Evolutionary conservation across 1,140 invertebrate genomes (phyloP).

Genomic region (Medauroidea extradentata): DNA sequence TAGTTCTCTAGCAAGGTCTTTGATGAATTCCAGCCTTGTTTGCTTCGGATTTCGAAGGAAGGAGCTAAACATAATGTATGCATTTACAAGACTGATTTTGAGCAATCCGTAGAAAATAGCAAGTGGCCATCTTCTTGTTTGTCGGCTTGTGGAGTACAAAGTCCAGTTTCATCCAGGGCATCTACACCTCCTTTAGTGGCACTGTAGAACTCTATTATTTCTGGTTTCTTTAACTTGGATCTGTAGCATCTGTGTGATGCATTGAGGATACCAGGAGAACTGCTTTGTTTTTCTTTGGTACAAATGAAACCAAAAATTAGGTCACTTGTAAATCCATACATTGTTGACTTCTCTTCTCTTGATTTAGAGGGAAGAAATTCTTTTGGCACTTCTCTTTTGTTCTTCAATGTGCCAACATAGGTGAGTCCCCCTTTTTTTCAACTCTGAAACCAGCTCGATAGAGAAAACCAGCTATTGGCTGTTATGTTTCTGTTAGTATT

Average conservation of each 20-base stretch:
- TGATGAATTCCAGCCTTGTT: too few relatives aligned
- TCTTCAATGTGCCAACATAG: neutral
- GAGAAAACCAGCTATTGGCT: slow-evolving; percentile 43
- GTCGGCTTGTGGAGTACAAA: neutral
- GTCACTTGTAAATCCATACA: slow-evolving; percentile 18
- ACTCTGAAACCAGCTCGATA: slow-evolving; percentile 31
- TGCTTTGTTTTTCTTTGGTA: slow-evolving; percentile 21
- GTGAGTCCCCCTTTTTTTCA: slow-evolving; percentile 22
- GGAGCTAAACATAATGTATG: too few relatives aligned
- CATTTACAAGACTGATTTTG: too few relatives aligned
- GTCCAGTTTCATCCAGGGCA: neutral
- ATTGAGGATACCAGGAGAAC: slow-evolving; percentile 13
- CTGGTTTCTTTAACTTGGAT: neutral
- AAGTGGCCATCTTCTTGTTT: neutral
- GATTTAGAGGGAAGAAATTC: neutral
- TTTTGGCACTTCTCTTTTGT: neutral
- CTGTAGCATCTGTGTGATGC: slow-evolving; percentile 4
- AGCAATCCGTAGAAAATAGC: too few relatives aligned
- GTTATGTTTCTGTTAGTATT: slow-evolving; percentile 36
- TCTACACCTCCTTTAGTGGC: neutral
- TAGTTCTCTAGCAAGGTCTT: too few relatives aligned
- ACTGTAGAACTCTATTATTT: neutral
- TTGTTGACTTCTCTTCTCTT: neutral
- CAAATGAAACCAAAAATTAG: slow-evolving; percentile 17
- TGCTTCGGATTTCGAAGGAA: too few relatives aligned